Evolutionary conservation across 2,888 invertebrate genomes (phyloP).

Genomic region (Bellardia pandia): DNA sequence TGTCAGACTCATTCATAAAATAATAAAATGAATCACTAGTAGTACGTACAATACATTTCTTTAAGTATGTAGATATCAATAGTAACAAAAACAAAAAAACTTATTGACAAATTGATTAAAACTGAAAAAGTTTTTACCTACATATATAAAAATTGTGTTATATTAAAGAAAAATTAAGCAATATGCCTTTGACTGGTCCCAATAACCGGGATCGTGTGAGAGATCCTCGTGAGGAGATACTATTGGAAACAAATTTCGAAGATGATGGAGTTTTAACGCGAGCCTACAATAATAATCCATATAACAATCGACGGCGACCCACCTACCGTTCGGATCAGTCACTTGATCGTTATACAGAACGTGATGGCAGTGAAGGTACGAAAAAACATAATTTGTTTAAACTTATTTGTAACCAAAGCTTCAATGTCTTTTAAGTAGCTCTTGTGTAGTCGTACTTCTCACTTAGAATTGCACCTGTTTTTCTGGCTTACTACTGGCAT

Average conservation of each 20-base stretch:
- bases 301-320: conserved; percentile 79
- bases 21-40: conserved; percentile 39
- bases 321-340: conserved; percentile 82
- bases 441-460: not conserved
- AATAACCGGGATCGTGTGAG: conserved; percentile 81
- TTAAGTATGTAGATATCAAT: not conserved
- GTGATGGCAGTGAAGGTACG: conserved; percentile 80
- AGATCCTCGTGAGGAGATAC: conserved; percentile 84
- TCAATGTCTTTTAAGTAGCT: not conserved
- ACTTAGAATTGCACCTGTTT: conserved; percentile 34
- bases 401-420: not conserved
- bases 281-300: conserved; percentile 82
- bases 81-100: too few species aligned
- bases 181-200: conserved; percentile 76
- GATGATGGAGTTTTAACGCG: conserved; percentile 83
- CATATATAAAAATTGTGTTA: not conserved
- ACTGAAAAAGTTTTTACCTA: not conserved
- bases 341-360: conserved; percentile 84
- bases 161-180: not conserved
- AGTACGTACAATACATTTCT: conserved; percentile 4
- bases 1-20: conserved; percentile 51
- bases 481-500: not conserved
- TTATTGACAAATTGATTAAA: not conserved
- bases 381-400: not conserved
- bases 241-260: conserved; percentile 85